Evolutionary conservation across 2,113 vertebrate species (phyloP).

Genomic region (Leiothrix lutea): DNA sequence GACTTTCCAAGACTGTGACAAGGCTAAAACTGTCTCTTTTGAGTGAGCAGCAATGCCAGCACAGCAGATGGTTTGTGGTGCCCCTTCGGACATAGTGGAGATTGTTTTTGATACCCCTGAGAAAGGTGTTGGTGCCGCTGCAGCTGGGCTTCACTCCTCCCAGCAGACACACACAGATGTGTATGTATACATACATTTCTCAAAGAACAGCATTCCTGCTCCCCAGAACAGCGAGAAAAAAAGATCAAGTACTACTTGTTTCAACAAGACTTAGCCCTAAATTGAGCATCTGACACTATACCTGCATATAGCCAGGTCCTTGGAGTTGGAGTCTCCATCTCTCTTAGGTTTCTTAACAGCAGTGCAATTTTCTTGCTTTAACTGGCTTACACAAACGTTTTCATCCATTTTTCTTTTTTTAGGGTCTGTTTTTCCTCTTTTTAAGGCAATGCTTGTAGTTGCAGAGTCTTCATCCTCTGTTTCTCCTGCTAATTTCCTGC

Average conservation of each 20-base stretch:
- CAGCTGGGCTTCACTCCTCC: fast-evolving
- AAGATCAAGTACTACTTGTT: neutral
- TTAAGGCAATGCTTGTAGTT: conserved; percentile 84
- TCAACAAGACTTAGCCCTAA: neutral
- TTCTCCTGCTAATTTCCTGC: conserved; percentile 83
- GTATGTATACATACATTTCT: fast-evolving
- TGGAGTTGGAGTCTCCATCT: conserved; percentile 88
- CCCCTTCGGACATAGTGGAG: fast-evolving
- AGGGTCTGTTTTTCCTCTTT: conserved; percentile 85
- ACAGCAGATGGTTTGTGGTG: neutral
- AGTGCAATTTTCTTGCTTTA: conserved; percentile 84
- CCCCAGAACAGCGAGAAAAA: neutral
- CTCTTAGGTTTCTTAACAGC: conserved; percentile 88
- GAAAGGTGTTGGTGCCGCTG: neutral
- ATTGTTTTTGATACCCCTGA: fast-evolving
- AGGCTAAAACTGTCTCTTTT: neutral
- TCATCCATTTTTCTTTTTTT: conserved; percentile 91
- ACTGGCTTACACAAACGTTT: conserved; percentile 66
- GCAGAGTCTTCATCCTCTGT: conserved; percentile 84
- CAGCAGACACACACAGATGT: neutral
- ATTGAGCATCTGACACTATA: conserved; percentile 34
- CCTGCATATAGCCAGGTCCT: conserved; percentile 87
- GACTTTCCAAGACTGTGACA: neutral
- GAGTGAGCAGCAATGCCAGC: neutral
- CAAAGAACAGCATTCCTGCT: neutral